phyloP scores from a whole-genome alignment of 1,140 invertebrate genomes.

The Hypothenemus hampei region DNA sequence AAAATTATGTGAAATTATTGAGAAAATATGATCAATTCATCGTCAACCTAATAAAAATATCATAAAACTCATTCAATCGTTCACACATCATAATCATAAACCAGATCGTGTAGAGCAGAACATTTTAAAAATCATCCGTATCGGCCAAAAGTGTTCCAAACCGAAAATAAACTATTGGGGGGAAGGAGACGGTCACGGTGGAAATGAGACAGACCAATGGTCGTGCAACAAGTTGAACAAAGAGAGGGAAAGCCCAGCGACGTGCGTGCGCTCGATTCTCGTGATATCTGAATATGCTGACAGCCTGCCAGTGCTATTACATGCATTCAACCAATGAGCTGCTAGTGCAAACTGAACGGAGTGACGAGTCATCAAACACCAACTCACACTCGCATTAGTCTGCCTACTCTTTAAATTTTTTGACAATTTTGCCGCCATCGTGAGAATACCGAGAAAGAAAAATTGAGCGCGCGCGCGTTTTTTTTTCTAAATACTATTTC shows the following conservation, averaged over 20 bases:
- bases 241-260: slow-evolving; percentile 30
- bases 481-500: not conserved
- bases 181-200: slow-evolving; percentile 40
- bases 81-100: slow-evolving; percentile 23
- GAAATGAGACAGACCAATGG: slow-evolving; percentile 34
- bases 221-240: slow-evolving; percentile 25
- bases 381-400: slow-evolving; percentile 28
- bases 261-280: slow-evolving; percentile 40
- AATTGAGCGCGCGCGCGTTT: slow-evolving; percentile 16
- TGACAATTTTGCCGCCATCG: slow-evolving; percentile 39
- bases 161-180: slow-evolving; percentile 36
- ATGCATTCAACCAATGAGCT: slow-evolving; percentile 42
- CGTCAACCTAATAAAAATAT: slow-evolving; percentile 25
- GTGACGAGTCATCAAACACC: slow-evolving; percentile 33
- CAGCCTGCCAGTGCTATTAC: slow-evolving; percentile 46
- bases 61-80: slow-evolving; percentile 21
- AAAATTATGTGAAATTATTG: too few species aligned
- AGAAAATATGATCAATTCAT: slow-evolving; percentile 18
- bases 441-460: too few species aligned
- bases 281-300: slow-evolving; percentile 48
- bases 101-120: slow-evolving; percentile 20
- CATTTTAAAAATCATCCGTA: slow-evolving; percentile 25
- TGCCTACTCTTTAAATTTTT: slow-evolving; percentile 38
- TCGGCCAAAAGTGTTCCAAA: slow-evolving; percentile 37
- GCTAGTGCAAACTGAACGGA: slow-evolving; percentile 40